A percentile compares a stretch with the other conserved stretches of the same genome.
Conservation (phyloP, 2,888 invertebrate species). For the Rotaria sp. region DNA sequence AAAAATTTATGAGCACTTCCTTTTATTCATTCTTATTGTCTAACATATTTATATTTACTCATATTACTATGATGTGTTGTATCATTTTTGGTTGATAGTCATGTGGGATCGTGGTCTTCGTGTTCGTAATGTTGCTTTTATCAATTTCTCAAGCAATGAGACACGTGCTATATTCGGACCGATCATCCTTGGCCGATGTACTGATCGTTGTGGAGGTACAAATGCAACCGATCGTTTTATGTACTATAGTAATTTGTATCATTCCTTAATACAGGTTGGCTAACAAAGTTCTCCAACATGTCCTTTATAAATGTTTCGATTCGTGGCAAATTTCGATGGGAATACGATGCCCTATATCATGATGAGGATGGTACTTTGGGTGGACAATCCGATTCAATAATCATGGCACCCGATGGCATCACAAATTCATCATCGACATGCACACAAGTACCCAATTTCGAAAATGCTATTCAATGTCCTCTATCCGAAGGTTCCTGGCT, state of each 20-base stretch:
- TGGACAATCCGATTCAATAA: conserved; percentile 43
- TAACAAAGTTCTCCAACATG: conserved; percentile 12
- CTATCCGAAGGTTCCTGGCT: conserved; percentile 44
- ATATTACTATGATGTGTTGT: no score
- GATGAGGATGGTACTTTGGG: conserved; percentile 48
- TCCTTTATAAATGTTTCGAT: conserved; percentile 33
- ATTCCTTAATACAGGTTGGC: neutral
- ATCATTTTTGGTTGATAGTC: conserved; percentile 32
- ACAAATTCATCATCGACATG: conserved; percentile 43
- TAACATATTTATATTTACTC: no score
- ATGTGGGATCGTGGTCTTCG: conserved; percentile 46
- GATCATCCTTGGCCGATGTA: no score
- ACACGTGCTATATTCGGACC: no score
- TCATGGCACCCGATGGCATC: conserved; percentile 43
- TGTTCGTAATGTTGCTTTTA: conserved; percentile 44
- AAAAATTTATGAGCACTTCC: no score
- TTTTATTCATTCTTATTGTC: no score
- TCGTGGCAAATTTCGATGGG: conserved; percentile 41
- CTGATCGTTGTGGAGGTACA: no score
- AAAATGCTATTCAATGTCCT: conserved; percentile 37
- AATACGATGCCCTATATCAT: conserved; percentile 43
- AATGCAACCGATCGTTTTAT: neutral
- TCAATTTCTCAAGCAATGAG: conserved; percentile 44
- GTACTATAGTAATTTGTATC: neutral
- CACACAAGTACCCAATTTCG: conserved; percentile 31